A percentile compares a stretch with the other conserved stretches of the same genome.
These are phyloP conservation scores for Eupithecia vulgata DNA, from an alignment of 2,888 invertebrate species.

Conservation along the genomic window DNA sequence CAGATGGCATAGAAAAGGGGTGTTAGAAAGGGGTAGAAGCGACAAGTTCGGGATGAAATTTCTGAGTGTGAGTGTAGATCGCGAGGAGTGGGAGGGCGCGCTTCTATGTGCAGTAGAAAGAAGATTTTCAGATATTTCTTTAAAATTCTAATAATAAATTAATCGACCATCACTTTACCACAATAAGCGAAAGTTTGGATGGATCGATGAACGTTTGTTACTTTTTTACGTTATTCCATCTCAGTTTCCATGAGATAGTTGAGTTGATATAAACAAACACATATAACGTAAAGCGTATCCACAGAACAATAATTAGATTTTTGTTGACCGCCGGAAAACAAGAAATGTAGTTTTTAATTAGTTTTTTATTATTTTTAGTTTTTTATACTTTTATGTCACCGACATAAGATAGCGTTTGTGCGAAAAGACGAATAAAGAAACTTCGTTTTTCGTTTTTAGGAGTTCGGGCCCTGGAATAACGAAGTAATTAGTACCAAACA, in stretches of 20 bases:
- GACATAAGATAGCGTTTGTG: too few relatives aligned
- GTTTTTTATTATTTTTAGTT: too few relatives aligned
- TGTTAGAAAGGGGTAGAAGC: constrained; percentile 47
- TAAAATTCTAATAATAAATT: neutral
- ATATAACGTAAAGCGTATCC: neutral
- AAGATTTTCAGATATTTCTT: constrained; percentile 24
- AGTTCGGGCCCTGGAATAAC: too few relatives aligned
- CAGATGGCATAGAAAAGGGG: constrained; percentile 31
- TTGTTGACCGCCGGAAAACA: too few relatives aligned
- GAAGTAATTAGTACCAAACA: too few relatives aligned
- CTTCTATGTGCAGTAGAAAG: constrained; percentile 52
- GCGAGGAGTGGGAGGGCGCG: constrained; percentile 70
- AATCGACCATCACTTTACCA: neutral
- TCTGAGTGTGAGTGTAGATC: constrained; percentile 69
- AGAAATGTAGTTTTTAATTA: too few relatives aligned
- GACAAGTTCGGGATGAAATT: constrained; percentile 75
- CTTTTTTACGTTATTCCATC: neutral
- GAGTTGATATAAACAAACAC: too few relatives aligned
- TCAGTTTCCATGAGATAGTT: neutral
- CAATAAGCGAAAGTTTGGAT: neutral
- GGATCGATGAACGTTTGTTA: neutral
- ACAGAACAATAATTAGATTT: neutral
- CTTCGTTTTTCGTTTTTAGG: too few relatives aligned
- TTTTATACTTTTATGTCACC: too few relatives aligned
- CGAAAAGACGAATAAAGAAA: too few relatives aligned